A percentile compares a stretch with the other conserved stretches of the same genome.
phyloP scores from a whole-genome alignment of 2,113 vertebrate species.

The Corapipo altera region DNA sequence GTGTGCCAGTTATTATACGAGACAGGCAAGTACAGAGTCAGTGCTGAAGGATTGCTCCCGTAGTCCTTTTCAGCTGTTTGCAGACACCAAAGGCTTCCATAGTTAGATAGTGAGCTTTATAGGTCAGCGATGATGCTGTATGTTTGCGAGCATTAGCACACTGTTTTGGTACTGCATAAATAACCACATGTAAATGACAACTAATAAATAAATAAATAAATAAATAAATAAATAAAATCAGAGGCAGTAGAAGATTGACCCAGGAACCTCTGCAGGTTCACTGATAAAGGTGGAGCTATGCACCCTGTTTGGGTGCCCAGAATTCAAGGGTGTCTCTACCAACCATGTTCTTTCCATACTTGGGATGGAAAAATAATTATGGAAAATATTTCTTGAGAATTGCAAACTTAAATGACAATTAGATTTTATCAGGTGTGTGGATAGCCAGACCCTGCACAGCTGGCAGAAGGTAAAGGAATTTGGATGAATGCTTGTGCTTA shows the following conservation, averaged over 20 bases:
- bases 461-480: background rate
- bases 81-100: background rate
- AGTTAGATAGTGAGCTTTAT: background rate
- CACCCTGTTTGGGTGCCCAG: background rate
- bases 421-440: background rate
- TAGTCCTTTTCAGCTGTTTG: background rate
- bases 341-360: background rate
- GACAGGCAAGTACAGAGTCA: background rate
- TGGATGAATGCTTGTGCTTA: background rate
- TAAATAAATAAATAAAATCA: too few relatives aligned
- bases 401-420: background rate
- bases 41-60: background rate
- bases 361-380: background rate
- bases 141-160: background rate
- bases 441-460: background rate
- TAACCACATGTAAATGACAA: background rate
- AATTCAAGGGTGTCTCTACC: background rate
- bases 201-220: background rate
- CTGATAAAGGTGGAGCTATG: rapidly evolving
- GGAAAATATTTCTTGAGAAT: background rate
- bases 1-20: background rate
- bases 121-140: background rate
- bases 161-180: background rate
- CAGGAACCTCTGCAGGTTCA: background rate
- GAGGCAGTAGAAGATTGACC: background rate